Conservation (phyloP, 2,888 invertebrate genomes). For the Tenthredo distinguenda region DNA sequence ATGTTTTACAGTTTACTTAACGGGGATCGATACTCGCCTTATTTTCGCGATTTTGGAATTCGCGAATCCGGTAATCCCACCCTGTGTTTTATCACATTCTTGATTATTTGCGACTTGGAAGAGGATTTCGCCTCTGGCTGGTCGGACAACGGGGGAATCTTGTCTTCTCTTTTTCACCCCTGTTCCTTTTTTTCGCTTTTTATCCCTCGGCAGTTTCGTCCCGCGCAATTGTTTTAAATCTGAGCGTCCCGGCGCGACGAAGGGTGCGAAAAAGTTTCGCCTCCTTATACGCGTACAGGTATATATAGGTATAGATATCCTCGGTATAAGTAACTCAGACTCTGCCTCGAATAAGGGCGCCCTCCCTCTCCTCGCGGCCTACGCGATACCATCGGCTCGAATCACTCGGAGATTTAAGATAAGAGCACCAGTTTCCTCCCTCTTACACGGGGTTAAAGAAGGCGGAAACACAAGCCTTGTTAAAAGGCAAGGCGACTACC, state of each 20-base stretch:
- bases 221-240: slow-evolving; percentile 41
- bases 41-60: neutral
- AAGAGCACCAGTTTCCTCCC: slow-evolving; percentile 64
- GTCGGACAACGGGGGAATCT: neutral
- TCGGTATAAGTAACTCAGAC: slow-evolving; percentile 4
- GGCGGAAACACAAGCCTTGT: slow-evolving; percentile 66
- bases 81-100: neutral
- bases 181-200: neutral
- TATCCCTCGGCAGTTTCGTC: slow-evolving; percentile 15
- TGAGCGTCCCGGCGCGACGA: neutral
- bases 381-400: slow-evolving; percentile 63
- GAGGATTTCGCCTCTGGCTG: neutral
- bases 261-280: slow-evolving; percentile 24
- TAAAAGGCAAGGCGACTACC: slow-evolving; percentile 56
- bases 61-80: neutral
- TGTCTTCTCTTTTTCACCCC: no score
- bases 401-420: slow-evolving; percentile 65
- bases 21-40: neutral
- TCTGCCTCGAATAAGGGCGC: neutral
- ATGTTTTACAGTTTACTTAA: neutral
- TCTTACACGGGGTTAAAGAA: slow-evolving; percentile 58
- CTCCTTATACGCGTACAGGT: neutral
- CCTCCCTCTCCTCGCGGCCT: neutral
- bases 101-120: neutral
- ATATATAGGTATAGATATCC: neutral